Evolutionary conservation across 2,797 vertebrate genomes (phyloP), one percentile per base, ranked within the genome.

Genomic region (Cyprinodon diabolis): DNA sequence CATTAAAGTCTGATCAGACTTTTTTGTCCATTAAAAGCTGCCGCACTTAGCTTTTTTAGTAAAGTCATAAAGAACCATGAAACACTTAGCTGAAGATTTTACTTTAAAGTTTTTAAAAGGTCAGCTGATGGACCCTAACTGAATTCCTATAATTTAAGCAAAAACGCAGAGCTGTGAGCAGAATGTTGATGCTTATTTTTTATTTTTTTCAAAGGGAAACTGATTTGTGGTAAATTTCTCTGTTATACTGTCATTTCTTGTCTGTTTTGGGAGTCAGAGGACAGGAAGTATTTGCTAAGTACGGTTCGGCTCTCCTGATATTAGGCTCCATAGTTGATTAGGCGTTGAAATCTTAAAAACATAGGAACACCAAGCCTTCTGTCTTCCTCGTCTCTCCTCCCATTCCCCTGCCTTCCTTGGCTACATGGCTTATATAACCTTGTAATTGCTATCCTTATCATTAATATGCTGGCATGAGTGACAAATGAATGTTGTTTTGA

Each of bases 401-500:
- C 74, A 70, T 69, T 75, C 72, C 87, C 80, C 77, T 85, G 81
- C 80, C 86, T 80, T 60, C 48, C 10, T 35, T 70, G 66, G 47
- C 76, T 68, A 77, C 83, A 72, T 80, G 2, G 82, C 81, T 84
- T 71, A 86, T 84, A 79, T 89, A 91, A 91, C 87, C 75, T 81
- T 68, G 87, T 91, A 90, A 91, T 91, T 84, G 82, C 72, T 49
- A 71, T 69, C 70, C 87, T 92, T 89, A 90, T 89, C 87, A 82
- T 77, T 76, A 23, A 62, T 70, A 80, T 89, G 80, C 84, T 87
- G 86, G 40, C 80, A 78, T 75, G 85, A 89, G 57, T 78, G 85
- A 90, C 76, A 88, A 84, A 87, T 87, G 63, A 77, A 76, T 77
- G 77, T 87, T 88, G 76, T 85, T 87, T 77, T 86, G 80, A 81